Evolutionary conservation across 1,140 invertebrate species (phyloP).

Genomic region (Drosophila nigromelanica): DNA sequence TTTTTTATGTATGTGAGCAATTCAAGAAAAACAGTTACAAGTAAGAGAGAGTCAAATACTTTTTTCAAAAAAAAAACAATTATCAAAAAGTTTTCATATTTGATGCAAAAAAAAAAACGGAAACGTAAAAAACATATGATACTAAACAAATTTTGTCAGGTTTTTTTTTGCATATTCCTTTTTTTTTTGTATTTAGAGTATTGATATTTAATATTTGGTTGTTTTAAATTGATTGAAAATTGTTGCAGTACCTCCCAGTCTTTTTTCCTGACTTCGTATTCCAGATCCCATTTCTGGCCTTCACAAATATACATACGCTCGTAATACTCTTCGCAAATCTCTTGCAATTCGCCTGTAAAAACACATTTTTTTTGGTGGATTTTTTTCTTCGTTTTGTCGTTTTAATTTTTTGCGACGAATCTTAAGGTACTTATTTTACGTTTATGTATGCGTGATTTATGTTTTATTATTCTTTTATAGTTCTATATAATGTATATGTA

Average conservation of each 20-base stretch:
- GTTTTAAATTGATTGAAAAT: conserved; percentile 71
- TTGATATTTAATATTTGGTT: conserved; percentile 37
- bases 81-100: conserved; percentile 25
- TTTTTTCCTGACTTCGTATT: conserved; percentile 98
- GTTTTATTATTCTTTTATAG: background rate
- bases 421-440: conserved; percentile 36
- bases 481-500: conserved; percentile 17
- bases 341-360: conserved; percentile 86
- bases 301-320: conserved; percentile 97
- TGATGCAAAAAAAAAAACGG: conserved; percentile 24
- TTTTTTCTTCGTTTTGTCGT: conserved; percentile 19
- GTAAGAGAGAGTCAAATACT: conserved; percentile 37
- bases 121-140: conserved; percentile 25
- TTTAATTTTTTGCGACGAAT: conserved; percentile 23
- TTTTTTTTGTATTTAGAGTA: conserved; percentile 31
- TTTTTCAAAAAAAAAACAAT: conserved; percentile 16
- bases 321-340: conserved; percentile 97
- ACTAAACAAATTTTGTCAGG: conserved; percentile 20
- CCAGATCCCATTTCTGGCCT: conserved; percentile 99
- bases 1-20: conserved; percentile 38
- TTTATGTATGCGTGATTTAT: conserved; percentile 24
- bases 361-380: conserved; percentile 50
- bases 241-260: conserved; percentile 95
- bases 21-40: conserved; percentile 52
- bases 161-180: conserved; percentile 26